Base-by-base conservation (phyloP, 2,888 invertebrate species). In the Drosophila melanosoma region DNA sequence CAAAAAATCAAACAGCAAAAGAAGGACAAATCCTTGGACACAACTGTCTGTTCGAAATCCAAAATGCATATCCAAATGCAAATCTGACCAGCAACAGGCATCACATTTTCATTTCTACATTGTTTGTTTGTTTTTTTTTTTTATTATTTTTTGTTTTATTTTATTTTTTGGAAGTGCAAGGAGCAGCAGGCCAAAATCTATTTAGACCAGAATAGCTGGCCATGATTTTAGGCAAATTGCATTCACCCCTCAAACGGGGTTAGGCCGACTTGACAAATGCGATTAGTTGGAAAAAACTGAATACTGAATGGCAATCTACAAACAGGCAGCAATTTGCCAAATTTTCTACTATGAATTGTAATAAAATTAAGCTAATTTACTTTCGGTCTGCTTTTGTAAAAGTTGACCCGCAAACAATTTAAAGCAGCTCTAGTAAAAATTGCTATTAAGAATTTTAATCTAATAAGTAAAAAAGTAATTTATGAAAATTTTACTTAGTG, bases 211-310 rank as follows among this genome's bases (percentile, higher is more conserved):
- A 81, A 78, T 66, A 65, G 74, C 56, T 57, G 77, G 63, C 35
- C 79, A 83, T 87, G 79, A 71, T 81, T 73, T 78, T 57, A 67
- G 80, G 52, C 63, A 85, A 85, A 85, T 85, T 90, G 90, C 87
- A 86, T 80, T 90, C 66, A 57, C 33, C 48, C 58, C 66, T 20
- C 17, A 59, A 75, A 65, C 64, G 63, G 62, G 67, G 57, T 67
- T 68, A 56, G 64, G 67, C 42, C 38, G 42, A 70, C 48, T 40
- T 58, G 53, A 58, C 80, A 78, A 89, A 89, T 89, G 86, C 74
- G 76, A 85, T 84, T 84, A 87, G 66, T 81, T 62, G 81, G 60
- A 57, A 69, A 49, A 54, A 54, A 53, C 38, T 52, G n/a, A n/a
- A 17, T 8, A 11, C 29, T 29, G 52, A 42, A 36, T 36, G 23